Conservation (phyloP, 2,113 vertebrate genomes). For the Cavia aperea region DNA sequence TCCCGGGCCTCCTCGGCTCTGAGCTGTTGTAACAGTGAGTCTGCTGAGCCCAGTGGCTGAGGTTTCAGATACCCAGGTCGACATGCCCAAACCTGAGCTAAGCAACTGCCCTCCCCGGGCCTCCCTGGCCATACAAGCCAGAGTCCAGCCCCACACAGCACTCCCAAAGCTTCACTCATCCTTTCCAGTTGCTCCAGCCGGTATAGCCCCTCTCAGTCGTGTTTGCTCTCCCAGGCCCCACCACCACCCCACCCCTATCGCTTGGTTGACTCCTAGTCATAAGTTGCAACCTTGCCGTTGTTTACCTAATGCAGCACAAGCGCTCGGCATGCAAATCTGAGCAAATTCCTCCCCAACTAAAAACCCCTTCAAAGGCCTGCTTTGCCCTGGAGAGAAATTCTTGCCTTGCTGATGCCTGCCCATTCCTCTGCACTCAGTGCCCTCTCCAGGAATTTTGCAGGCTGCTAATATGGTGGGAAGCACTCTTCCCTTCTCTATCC, state of each 20-base stretch:
- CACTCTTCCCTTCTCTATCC: not conserved
- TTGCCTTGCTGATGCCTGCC: not conserved
- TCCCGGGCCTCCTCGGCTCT: not conserved
- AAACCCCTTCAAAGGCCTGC: not conserved
- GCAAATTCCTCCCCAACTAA: not conserved
- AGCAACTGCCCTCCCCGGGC: not conserved
- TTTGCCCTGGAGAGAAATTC: constrained; percentile 23
- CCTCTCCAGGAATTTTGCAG: not conserved
- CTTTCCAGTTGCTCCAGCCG: not conserved
- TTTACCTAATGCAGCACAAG: not conserved
- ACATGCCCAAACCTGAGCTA: constrained; percentile 18
- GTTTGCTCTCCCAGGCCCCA: not conserved
- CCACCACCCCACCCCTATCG: not conserved
- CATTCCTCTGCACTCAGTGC: not conserved
- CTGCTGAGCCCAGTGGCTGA: not conserved
- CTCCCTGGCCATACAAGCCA: not conserved
- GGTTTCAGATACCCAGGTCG: not conserved
- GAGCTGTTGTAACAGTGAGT: not conserved
- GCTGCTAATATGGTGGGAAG: not conserved
- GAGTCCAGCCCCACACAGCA: not conserved
- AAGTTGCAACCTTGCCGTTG: not conserved
- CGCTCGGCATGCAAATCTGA: not conserved
- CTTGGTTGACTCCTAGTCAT: not conserved
- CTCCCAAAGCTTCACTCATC: not conserved
- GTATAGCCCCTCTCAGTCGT: not conserved